These are phyloP conservation scores for Polymixis lichenea DNA, from an alignment of 2,888 invertebrate species.

Conservation along the genomic window DNA sequence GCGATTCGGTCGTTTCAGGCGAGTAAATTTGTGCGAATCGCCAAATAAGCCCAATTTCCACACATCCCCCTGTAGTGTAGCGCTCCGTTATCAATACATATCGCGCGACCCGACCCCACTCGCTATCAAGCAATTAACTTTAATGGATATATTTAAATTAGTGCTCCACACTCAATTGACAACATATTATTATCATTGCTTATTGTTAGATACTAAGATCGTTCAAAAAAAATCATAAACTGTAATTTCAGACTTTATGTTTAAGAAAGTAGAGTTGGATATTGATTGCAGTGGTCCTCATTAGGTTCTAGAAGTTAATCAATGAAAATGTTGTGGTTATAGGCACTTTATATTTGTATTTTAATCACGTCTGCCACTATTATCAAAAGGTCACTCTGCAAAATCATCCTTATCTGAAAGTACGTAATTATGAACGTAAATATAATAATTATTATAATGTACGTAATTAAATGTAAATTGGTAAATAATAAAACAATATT, in stretches of 20 bases:
- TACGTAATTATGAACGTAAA: slow-evolving; percentile 60
- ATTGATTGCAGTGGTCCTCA: slow-evolving; percentile 34
- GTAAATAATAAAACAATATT: slow-evolving; percentile 66
- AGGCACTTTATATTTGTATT: slow-evolving; percentile 59
- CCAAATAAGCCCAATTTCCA: background rate
- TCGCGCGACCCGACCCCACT: slow-evolving; percentile 78
- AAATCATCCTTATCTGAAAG: slow-evolving; percentile 61
- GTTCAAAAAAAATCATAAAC: slow-evolving; percentile 35
- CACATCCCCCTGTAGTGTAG: slow-evolving; percentile 65
- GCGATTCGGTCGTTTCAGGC: too few species aligned
- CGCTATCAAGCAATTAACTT: slow-evolving; percentile 88
- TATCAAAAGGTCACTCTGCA: slow-evolving; percentile 63
- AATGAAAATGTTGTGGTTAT: slow-evolving; percentile 66
- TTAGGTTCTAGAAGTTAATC: slow-evolving; percentile 64
- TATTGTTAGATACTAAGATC: slow-evolving; percentile 57
- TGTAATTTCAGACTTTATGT: slow-evolving; percentile 35
- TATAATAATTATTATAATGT: slow-evolving; percentile 54
- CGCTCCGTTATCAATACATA: slow-evolving; percentile 68
- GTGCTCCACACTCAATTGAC: slow-evolving; percentile 84
- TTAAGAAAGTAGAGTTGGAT: slow-evolving; percentile 33
- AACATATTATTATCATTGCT: slow-evolving; percentile 71
- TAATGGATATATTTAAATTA: slow-evolving; percentile 90
- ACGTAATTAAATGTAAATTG: slow-evolving; percentile 56
- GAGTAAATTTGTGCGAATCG: too few species aligned
- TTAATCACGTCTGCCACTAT: slow-evolving; percentile 62